Conservation (phyloP, 2,888 invertebrate species). For the Ormia ochracea region DNA sequence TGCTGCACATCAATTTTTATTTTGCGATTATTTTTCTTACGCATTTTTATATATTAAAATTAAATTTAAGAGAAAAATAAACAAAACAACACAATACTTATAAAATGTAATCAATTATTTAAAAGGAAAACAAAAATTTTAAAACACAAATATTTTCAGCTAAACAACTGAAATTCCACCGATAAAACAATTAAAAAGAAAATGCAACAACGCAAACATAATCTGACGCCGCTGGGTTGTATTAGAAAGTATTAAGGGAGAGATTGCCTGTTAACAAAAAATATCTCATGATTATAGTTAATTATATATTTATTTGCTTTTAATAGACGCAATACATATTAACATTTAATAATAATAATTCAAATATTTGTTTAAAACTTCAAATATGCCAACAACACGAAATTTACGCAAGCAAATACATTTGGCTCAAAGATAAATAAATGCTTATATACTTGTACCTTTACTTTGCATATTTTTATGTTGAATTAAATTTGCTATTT, state of each 20-base stretch:
- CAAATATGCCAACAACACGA: too few relatives aligned
- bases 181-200: not conserved
- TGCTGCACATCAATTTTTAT: slow-evolving; percentile 32
- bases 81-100: slow-evolving; percentile 3
- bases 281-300: too few relatives aligned
- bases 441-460: too few relatives aligned
- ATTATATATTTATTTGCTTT: too few relatives aligned
- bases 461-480: too few relatives aligned
- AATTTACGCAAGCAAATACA: too few relatives aligned
- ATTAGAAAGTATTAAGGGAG: slow-evolving; percentile 2
- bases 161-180: slow-evolving; percentile 9
- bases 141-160: slow-evolving; percentile 23
- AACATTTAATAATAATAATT: too few relatives aligned
- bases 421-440: too few relatives aligned
- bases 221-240: slow-evolving; percentile 26
- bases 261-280: not conserved
- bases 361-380: too few relatives aligned
- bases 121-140: slow-evolving; percentile 5
- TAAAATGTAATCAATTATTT: slow-evolving; percentile 10
- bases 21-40: slow-evolving; percentile 58
- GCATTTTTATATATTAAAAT: slow-evolving; percentile 38
- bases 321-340: too few relatives aligned
- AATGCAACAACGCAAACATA: slow-evolving; percentile 23
- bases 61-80: slow-evolving; percentile 24
- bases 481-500: too few relatives aligned